Percentiles rank a stretch among this genome's conserved stretches.
phyloP scores from a whole-genome alignment of 2,888 invertebrate species.

The Rotaria sp. region DNA sequence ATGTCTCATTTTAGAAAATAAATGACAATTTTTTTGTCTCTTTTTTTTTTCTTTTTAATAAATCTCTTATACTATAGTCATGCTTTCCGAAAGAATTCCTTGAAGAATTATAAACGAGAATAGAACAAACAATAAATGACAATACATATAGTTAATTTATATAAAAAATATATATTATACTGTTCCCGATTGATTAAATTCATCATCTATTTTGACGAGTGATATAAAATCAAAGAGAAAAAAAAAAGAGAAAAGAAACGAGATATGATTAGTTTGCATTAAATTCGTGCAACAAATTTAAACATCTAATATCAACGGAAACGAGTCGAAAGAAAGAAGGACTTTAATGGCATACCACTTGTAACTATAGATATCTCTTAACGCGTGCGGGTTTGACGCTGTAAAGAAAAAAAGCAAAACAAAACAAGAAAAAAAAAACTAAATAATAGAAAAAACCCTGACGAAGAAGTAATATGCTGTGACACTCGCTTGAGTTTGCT shows the following conservation, averaged over 20 bases:
- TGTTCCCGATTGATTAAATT: not conserved
- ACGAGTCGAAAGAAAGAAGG: not conserved
- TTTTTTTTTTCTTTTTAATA: not conserved
- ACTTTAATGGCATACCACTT: not conserved
- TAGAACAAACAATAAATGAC: not conserved
- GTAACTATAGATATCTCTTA: not conserved
- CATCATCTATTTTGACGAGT: not conserved
- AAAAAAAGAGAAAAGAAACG: no score
- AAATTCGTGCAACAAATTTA: not conserved
- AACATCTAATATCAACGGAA: not conserved
- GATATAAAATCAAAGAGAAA: not conserved
- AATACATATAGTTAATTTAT: not conserved
- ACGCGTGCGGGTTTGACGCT: not conserved
- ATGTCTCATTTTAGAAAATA: no score
- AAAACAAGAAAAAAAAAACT: not conserved
- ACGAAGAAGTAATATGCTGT: not conserved
- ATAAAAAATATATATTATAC: not conserved
- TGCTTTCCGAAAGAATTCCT: not conserved
- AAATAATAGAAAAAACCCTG: not conserved
- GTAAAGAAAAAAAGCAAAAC: not conserved
- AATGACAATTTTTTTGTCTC: no score
- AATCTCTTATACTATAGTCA: not conserved
- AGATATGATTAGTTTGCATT: not conserved
- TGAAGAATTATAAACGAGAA: not conserved
- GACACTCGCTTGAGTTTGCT: not conserved